Conservation (phyloP, 92 coral and sea anemone genomes). For the Hydrozoanthus gracilis region DNA sequence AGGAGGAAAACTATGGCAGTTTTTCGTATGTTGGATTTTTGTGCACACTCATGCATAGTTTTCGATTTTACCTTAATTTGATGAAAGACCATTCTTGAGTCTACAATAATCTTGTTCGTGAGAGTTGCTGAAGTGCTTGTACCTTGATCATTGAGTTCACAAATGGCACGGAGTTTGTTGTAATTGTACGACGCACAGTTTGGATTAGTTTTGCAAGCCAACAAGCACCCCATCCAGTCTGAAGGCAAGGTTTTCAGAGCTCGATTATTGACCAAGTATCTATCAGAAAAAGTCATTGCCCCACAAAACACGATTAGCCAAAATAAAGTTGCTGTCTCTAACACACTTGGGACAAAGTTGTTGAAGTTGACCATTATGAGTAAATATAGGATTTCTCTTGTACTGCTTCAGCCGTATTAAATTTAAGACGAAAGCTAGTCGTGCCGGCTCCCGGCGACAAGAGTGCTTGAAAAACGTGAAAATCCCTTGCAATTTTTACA, state of each 20-base stretch:
- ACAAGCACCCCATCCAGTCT: conserved; percentile 5
- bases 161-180: not conserved
- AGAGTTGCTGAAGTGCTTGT: not conserved
- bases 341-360: not conserved
- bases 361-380: not conserved
- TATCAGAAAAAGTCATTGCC: not conserved
- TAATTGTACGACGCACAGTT: conserved; percentile 8
- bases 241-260: not conserved
- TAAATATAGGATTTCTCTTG: not conserved
- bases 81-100: conserved; percentile 34
- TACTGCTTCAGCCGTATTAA: not conserved
- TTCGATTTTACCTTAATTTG: conserved; percentile 13
- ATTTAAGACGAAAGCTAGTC: not conserved
- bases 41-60: not conserved
- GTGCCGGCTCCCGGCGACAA: too few relatives aligned
- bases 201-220: conserved; percentile 23
- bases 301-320: not conserved
- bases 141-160: conserved; percentile 11
- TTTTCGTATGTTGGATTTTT: not conserved
- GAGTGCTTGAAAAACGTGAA: too few relatives aligned
- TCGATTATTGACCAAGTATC: not conserved
- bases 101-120: not conserved
- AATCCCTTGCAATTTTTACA: too few relatives aligned
- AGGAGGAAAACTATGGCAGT: not conserved
- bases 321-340: not conserved